Base-by-base conservation (phyloP, 2,888 invertebrate species). In the Amphipoea oculea region DNA sequence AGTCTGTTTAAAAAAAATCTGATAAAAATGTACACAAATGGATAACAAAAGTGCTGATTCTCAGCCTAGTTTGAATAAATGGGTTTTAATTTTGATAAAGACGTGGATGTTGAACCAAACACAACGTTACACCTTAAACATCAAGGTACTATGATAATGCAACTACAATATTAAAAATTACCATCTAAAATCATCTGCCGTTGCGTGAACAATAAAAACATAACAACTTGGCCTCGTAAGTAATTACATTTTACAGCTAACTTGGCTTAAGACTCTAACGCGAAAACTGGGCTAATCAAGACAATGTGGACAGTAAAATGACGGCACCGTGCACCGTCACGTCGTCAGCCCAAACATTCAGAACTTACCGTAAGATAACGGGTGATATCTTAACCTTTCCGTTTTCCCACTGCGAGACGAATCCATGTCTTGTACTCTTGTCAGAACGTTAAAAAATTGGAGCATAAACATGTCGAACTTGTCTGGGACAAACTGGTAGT, bases 311-410 rank as follows among this genome's bases (percentile, higher is more conserved):
- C 87, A 88, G 87, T 78, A 76, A 78, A 82, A 85, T 88, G 85
- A 79, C 83, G 85, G 80, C 84, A 79, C 63, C 29, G 57, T 23
- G 54, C 57, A 57, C 23, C 66, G 84, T 60, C 36, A 36, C 36
- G 36, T 36, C 36, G 36, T 2, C 76, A 81, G 82, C 73, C 73
- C 29, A 83, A 89, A 86, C 82, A 88, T 90, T 85, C 76, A 85
- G 68, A 79, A 82, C 86, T 92, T 91, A 94, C 94, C 94, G 94
- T 93, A 94, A 94, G 74, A 82, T 95, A 95, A 94, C 95, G 94
- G 95, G 70, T 69, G 72, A 45, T 84, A 82, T 62, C 80, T 88
- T 93, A 92, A 94, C 94, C 93, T 94, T 92, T 93, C 89, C 89
- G 89, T 86, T 89, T 93, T 91, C 90, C 89, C 87, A 89, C 83